phyloP scores from a whole-genome alignment of 2,888 invertebrate genomes.

The Melipona beecheii region DNA sequence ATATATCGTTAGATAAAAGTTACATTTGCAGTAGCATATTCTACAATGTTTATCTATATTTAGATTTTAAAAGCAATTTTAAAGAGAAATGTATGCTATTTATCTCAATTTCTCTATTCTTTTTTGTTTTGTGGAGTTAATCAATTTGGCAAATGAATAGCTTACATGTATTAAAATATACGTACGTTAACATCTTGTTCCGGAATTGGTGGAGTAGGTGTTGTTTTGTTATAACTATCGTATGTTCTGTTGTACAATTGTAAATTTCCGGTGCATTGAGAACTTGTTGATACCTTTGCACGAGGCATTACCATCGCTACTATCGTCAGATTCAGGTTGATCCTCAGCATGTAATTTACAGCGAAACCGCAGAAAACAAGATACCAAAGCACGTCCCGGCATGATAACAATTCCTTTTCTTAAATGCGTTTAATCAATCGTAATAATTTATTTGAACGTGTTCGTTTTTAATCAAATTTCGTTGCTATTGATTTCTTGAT shows the following conservation, averaged over 20 bases:
- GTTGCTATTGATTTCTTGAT: neutral
- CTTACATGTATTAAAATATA: neutral
- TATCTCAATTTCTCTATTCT: too few relatives aligned
- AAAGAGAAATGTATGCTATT: too few relatives aligned
- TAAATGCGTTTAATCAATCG: constrained; percentile 33
- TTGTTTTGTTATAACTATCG: neutral
- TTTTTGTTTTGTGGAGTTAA: too few relatives aligned
- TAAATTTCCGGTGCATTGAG: constrained; percentile 68
- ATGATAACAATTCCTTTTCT: constrained; percentile 78
- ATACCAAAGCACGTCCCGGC: constrained; percentile 86
- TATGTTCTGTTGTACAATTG: constrained; percentile 32
- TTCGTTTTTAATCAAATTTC: neutral
- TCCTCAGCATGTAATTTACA: constrained; percentile 89
- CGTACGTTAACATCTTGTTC: constrained; percentile 48
- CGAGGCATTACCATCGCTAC: constrained; percentile 87
- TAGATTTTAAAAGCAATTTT: too few relatives aligned
- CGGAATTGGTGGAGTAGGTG: neutral
- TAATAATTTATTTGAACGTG: neutral
- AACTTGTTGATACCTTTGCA: constrained; percentile 67
- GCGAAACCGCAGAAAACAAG: constrained; percentile 88
- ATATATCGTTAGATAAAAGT: too few relatives aligned
- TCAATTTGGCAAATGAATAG: neutral
- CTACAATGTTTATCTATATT: too few relatives aligned
- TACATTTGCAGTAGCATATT: too few relatives aligned
- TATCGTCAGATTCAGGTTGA: constrained; percentile 89